Conservation (phyloP, 2,113 vertebrate species). For the Girardinichthys multiradiatus region DNA sequence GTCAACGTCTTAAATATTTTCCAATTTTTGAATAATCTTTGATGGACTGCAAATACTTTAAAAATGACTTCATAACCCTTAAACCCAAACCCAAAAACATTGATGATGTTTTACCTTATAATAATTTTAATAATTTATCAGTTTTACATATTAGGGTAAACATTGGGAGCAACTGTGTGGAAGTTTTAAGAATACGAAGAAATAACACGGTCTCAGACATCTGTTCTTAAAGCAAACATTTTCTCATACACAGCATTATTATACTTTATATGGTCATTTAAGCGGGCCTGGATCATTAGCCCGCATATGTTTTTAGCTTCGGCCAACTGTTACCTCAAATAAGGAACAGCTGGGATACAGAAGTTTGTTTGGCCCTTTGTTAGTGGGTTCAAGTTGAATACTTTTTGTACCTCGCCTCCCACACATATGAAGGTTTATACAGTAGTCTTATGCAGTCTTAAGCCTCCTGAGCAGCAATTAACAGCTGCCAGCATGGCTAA, state of each 20-base stretch:
- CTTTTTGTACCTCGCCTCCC: constrained; percentile 4
- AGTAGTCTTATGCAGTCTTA: constrained; percentile 31
- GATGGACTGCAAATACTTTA: no score
- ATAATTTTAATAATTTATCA: no score
- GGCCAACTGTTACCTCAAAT: constrained; percentile 4
- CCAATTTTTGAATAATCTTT: no score
- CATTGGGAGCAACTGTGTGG: neutral
- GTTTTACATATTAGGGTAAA: neutral
- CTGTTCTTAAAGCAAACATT: constrained; percentile 1
- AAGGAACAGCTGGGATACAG: constrained; percentile 11
- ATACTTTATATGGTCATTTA: neutral
- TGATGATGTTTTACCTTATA: no score
- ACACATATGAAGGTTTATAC: constrained; percentile 25
- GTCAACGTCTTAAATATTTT: no score
- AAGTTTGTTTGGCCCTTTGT: constrained; percentile 28
- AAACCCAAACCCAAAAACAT: no score
- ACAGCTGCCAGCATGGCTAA: constrained; percentile 61
- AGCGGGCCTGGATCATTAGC: neutral
- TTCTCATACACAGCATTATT: neutral
- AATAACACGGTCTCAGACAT: neutral
- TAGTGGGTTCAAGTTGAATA: constrained; percentile 31
- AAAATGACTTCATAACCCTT: no score
- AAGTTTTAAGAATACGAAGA: neutral
- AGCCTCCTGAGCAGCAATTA: constrained; percentile 70
- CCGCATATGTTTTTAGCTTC: neutral